Evolutionary conservation across 2,888 invertebrate genomes (phyloP).

Genomic region (Pogonocherus hispidulus): DNA sequence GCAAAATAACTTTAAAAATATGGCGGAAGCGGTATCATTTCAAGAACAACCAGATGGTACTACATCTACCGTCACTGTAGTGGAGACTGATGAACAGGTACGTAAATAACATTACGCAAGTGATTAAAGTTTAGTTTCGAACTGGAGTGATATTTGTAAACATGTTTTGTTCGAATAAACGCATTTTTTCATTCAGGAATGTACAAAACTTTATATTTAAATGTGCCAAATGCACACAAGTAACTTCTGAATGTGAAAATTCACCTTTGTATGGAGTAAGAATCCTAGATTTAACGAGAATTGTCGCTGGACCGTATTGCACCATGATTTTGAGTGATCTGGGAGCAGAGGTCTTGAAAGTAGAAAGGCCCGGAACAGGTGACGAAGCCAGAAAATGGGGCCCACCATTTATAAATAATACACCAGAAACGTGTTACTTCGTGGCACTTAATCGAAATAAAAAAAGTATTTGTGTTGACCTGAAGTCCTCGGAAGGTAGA

Average conservation of each 20-base stretch:
- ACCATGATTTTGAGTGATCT: conserved; percentile 94
- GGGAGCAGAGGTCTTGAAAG: conserved; percentile 93
- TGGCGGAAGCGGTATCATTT: conserved; percentile 58
- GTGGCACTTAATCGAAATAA: conserved; percentile 94
- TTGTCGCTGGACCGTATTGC: conserved; percentile 95
- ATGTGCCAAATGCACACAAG: conserved; percentile 38
- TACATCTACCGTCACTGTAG: conserved; percentile 63
- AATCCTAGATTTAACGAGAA: conserved; percentile 85
- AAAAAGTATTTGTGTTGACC: conserved; percentile 89
- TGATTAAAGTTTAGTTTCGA: conserved; percentile 32
- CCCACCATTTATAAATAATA: conserved; percentile 83
- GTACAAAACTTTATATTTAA: conserved; percentile 20
- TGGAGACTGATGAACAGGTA: conserved; percentile 64
- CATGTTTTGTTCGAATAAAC: conserved; percentile 37
- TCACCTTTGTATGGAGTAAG: conserved; percentile 80
- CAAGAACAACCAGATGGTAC: conserved; percentile 56
- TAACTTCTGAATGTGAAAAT: conserved; percentile 35
- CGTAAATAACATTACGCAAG: conserved; percentile 47
- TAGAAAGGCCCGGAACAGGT: conserved; percentile 86
- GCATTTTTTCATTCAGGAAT: conserved; percentile 18
- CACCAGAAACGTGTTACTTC: conserved; percentile 84
- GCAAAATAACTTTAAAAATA: conserved; percentile 40
- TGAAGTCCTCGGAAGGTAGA: conserved; percentile 79
- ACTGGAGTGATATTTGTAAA: conserved; percentile 27
- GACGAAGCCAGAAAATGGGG: conserved; percentile 96